A percentile compares a stretch with the other conserved stretches of the same genome.
Evolutionary conservation across 2,888 invertebrate species (phyloP).

Genomic region (Melinaea menophilus): DNA sequence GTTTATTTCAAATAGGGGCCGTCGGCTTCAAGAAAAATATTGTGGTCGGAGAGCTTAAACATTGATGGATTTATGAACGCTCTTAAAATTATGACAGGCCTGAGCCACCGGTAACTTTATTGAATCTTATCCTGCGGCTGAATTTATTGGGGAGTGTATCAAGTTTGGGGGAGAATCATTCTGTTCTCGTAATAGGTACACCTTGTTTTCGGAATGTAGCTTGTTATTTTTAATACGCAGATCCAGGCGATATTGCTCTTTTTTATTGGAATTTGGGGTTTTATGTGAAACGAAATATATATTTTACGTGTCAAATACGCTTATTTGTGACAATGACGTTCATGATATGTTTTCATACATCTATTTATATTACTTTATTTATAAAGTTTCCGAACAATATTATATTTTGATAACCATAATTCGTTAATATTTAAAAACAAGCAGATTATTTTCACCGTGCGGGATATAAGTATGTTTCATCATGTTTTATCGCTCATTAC

Average conservation of each 20-base stretch:
- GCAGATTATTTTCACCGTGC: conserved; percentile 3
- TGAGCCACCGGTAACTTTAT: conserved; percentile 64
- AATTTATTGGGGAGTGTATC: conserved; percentile 63
- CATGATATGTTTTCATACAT: too few relatives aligned
- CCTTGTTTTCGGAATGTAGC: conserved; percentile 30
- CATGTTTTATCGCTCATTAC: conserved; percentile 22
- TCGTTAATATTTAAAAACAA: too few relatives aligned
- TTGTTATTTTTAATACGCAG: conserved; percentile 29
- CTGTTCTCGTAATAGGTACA: conserved; percentile 41
- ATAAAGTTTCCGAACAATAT: too few relatives aligned
- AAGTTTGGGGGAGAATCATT: conserved; percentile 53
- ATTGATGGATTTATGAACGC: conserved; percentile 76
- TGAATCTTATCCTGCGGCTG: conserved; percentile 63
- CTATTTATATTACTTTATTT: too few relatives aligned
- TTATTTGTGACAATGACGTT: too few relatives aligned
- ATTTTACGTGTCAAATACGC: too few relatives aligned
- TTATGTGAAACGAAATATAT: too few relatives aligned
- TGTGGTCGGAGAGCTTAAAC: conserved; percentile 69
- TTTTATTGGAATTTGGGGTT: too few relatives aligned
- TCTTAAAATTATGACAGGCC: conserved; percentile 72
- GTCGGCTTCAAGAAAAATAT: conserved; percentile 65
- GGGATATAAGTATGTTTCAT: conserved; percentile 19
- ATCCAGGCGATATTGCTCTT: not conserved
- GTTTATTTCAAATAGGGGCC: conserved; percentile 38
- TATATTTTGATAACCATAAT: too few relatives aligned